phyloP scores from a whole-genome alignment of 2,797 vertebrate species.

The Xyrichtys novacula region DNA sequence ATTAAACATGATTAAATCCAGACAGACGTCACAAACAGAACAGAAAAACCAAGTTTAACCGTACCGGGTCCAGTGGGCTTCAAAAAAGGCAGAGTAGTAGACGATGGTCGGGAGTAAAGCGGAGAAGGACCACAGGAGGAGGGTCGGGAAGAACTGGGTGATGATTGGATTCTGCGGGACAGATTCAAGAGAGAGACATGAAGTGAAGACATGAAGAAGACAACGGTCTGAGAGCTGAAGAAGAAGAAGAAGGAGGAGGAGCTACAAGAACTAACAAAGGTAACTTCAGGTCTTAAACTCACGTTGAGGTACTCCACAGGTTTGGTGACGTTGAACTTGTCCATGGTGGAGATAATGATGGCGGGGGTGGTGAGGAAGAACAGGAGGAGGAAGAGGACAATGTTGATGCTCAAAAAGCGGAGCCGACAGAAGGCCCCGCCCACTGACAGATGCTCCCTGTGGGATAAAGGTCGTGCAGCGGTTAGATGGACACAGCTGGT shows the following conservation, averaged over 20 bases:
- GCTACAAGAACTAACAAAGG: not conserved
- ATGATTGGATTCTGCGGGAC: constrained; percentile 93
- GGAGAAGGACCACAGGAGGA: constrained; percentile 97
- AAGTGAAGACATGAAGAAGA: too few relatives aligned
- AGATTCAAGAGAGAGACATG: constrained; percentile 12
- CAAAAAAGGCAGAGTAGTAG: constrained; percentile 97
- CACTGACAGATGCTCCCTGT: constrained; percentile 96
- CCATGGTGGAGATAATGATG: constrained; percentile 99
- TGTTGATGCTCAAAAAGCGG: constrained; percentile 95
- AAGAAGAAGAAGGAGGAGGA: not conserved
- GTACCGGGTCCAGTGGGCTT: constrained; percentile 98
- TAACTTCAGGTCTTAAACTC: constrained; percentile 53
- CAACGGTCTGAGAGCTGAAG: too few relatives aligned
- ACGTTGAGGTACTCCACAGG: constrained; percentile 98
- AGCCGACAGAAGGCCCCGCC: constrained; percentile 94
- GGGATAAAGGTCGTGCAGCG: constrained; percentile 52
- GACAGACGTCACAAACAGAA: not conserved
- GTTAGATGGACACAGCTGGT: constrained; percentile 72
- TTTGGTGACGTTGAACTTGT: constrained; percentile 99
- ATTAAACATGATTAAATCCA: not conserved
- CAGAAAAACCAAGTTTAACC: constrained; percentile 12
- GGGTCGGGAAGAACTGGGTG: constrained; percentile 98
- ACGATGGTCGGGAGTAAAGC: constrained; percentile 97
- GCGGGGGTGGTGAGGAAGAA: constrained; percentile 99
- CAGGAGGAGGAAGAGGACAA: constrained; percentile 94